A percentile compares a stretch with the other conserved stretches of the same genome.
Conservation (phyloP, 2,888 invertebrate species). For the Corbicula japonica region DNA sequence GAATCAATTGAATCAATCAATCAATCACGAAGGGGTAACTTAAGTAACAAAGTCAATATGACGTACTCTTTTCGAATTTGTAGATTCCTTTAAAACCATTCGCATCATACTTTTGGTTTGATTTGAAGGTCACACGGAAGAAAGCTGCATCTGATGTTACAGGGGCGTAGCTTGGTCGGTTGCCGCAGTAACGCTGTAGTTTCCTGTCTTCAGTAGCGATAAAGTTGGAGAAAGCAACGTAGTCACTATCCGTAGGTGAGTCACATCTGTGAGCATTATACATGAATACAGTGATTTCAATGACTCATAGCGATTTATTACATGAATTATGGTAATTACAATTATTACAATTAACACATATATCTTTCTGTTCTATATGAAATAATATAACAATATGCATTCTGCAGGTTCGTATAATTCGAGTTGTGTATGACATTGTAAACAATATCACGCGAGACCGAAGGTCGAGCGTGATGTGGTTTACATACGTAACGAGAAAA, state of each 20-base stretch:
- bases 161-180: constrained; percentile 85
- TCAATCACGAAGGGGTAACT: not conserved
- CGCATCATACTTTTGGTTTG: constrained; percentile 97
- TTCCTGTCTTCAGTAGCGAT: constrained; percentile 94
- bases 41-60: not conserved
- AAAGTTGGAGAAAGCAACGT: constrained; percentile 98
- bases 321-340: too few species aligned
- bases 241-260: constrained; percentile 96
- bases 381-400: too few species aligned
- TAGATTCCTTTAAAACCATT: constrained; percentile 97
- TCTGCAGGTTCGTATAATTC: too few species aligned
- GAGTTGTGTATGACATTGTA: too few species aligned
- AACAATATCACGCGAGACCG: too few species aligned
- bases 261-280: constrained; percentile 91
- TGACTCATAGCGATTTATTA: too few species aligned
- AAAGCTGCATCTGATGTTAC: constrained; percentile 94
- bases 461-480: too few species aligned
- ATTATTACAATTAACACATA: too few species aligned
- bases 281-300: too few species aligned
- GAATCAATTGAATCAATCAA: not conserved
- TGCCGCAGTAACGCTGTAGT: constrained; percentile 95
- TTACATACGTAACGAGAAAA: too few species aligned
- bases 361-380: too few species aligned
- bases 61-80: constrained; percentile 65
- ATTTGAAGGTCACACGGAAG: constrained; percentile 97